These are phyloP conservation scores for Listronotus oregonensis DNA, from an alignment of 1,140 invertebrate genomes.

Conservation along the genomic window DNA sequence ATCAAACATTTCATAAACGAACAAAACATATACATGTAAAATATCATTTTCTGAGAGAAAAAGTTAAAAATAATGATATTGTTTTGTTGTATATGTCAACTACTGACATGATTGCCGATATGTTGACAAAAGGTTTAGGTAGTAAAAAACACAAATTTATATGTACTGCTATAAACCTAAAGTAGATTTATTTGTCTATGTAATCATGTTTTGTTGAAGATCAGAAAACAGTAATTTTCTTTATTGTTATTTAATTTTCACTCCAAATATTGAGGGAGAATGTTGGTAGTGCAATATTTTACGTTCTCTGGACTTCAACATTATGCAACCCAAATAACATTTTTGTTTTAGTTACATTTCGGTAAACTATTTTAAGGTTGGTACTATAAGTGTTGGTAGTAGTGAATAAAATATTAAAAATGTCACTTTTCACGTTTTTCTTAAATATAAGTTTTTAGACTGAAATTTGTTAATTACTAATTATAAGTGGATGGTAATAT, in stretches of 20 bases:
- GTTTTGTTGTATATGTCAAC: conserved; percentile 23
- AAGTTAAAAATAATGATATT: conserved; percentile 17
- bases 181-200: conserved; percentile 1
- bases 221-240: background rate
- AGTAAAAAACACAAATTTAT: conserved; percentile 3
- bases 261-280: conserved; percentile 19
- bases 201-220: background rate
- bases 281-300: too few relatives aligned
- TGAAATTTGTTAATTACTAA: too few relatives aligned
- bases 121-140: conserved; percentile 24
- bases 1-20: conserved; percentile 28
- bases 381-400: too few relatives aligned
- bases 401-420: too few relatives aligned
- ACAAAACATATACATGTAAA: conserved; percentile 31
- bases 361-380: too few relatives aligned
- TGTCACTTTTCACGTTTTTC: too few relatives aligned
- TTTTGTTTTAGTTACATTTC: too few relatives aligned
- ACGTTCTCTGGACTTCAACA: too few relatives aligned
- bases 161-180: conserved; percentile 9
- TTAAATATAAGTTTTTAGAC: too few relatives aligned
- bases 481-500: too few relatives aligned
- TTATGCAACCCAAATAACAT: too few relatives aligned
- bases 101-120: conserved; percentile 26
- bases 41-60: conserved; percentile 32
- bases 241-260: background rate